These are phyloP conservation scores for Rhinoraja longicauda DNA, from an alignment of 2,797 vertebrate species.

Conservation along the genomic window DNA sequence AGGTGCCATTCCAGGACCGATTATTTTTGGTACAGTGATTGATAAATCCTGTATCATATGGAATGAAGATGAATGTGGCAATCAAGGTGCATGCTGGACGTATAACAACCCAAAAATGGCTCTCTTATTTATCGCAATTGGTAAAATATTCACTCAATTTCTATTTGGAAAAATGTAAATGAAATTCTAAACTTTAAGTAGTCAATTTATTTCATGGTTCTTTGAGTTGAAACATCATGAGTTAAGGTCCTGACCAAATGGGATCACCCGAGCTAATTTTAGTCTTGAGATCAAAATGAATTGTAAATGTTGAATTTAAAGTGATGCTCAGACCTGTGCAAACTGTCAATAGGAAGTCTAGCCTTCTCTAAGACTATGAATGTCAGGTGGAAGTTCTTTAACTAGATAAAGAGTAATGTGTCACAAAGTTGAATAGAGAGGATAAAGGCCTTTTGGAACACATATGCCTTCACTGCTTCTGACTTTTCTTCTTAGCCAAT, in stretches of 20 bases:
- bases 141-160: neutral
- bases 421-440: too few relatives aligned
- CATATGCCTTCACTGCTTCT: too few relatives aligned
- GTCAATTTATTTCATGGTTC: neutral
- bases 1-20: constrained; percentile 28
- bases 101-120: constrained; percentile 26
- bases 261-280: neutral
- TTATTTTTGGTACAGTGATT: constrained; percentile 29
- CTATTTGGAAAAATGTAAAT: neutral
- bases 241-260: neutral
- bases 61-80: neutral
- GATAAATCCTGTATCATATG: constrained; percentile 25
- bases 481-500: neutral
- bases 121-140: neutral
- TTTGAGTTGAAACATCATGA: neutral
- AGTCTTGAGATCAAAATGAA: neutral
- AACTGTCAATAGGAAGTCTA: neutral
- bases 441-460: too few relatives aligned
- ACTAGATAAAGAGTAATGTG: too few relatives aligned
- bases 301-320: neutral
- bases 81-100: neutral
- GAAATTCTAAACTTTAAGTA: neutral
- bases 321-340: neutral
- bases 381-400: too few relatives aligned
- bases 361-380: too few relatives aligned